Conservation (phyloP, 2,888 invertebrate species). For the Scaptomyza polygonia region DNA sequence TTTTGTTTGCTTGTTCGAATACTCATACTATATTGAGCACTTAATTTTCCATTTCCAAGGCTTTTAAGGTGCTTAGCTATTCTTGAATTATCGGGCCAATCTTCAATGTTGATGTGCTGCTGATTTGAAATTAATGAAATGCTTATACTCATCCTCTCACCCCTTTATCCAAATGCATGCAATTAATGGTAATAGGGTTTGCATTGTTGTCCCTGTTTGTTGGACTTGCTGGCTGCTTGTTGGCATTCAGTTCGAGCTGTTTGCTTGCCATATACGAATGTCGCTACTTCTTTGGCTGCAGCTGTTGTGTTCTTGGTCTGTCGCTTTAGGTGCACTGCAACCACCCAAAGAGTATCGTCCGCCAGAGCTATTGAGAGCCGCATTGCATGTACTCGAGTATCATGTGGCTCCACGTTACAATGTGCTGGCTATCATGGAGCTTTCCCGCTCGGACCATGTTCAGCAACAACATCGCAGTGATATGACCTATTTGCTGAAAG, state of each 20-base stretch:
- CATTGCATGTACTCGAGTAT: slow-evolving; percentile 52
- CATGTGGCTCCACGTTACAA: slow-evolving; percentile 60
- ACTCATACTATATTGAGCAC: no score
- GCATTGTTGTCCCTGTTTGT: not conserved
- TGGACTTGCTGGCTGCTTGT: slow-evolving; percentile 1
- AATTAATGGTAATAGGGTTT: slow-evolving; percentile 24
- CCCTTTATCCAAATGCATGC: not conserved
- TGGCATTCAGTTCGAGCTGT: slow-evolving; percentile 8
- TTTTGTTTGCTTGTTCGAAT: no score
- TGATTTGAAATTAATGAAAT: not conserved
- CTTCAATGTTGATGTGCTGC: slow-evolving; percentile 1
- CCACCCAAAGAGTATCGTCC: slow-evolving; percentile 14
- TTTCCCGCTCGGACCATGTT: slow-evolving; percentile 19
- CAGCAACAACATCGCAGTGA: slow-evolving; percentile 23
- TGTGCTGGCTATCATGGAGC: slow-evolving; percentile 62
- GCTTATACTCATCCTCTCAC: not conserved
- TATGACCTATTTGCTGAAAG: slow-evolving; percentile 50
- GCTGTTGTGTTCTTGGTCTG: not conserved
- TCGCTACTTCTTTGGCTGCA: not conserved
- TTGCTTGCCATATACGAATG: slow-evolving; percentile 31
- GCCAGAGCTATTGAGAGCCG: slow-evolving; percentile 43
- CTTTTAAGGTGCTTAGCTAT: not conserved
- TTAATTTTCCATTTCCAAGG: no score
- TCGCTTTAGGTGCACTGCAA: not conserved
- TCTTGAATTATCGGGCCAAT: not conserved